Percentiles rank a stretch among this genome's conserved stretches.
These are phyloP conservation scores for Argyrosomus regius DNA, from an alignment of 2,797 vertebrate species.

Conservation along the genomic window DNA sequence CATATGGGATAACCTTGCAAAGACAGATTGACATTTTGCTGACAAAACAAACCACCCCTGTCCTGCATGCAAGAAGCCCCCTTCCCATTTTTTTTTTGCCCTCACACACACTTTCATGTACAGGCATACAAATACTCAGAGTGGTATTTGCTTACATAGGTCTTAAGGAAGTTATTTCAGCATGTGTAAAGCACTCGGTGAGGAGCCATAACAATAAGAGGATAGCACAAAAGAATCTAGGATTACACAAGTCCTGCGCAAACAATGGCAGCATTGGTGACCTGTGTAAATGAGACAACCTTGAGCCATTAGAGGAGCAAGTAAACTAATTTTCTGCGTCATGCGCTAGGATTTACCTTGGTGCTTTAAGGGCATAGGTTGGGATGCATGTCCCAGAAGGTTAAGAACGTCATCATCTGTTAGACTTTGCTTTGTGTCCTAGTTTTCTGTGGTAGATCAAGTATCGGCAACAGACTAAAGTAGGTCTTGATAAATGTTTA, in stretches of 20 bases:
- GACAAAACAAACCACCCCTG: conserved; percentile 80
- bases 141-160: conserved; percentile 77
- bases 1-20: conserved; percentile 82
- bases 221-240: conserved; percentile 69
- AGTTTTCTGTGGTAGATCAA: conserved; percentile 25
- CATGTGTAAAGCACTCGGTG: conserved; percentile 60
- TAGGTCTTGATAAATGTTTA: neutral
- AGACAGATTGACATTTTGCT: conserved; percentile 85
- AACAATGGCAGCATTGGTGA: conserved; percentile 68
- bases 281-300: conserved; percentile 70
- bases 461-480: conserved; percentile 14
- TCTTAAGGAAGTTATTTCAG: conserved; percentile 77
- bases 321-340: conserved; percentile 62
- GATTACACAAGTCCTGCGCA: conserved; percentile 71
- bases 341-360: conserved; percentile 62
- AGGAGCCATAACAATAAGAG: conserved; percentile 77
- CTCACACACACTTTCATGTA: conserved; percentile 41
- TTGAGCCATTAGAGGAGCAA: conserved; percentile 60
- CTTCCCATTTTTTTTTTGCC: conserved; percentile 31
- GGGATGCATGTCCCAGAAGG: conserved; percentile 14
- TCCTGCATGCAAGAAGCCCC: conserved; percentile 63
- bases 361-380: conserved; percentile 45
- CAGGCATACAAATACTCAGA: conserved; percentile 61
- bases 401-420: conserved; percentile 45
- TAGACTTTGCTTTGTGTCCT: conserved; percentile 38